Conservation (phyloP, 2,888 invertebrate species). For the Drosophila nr. fundita region DNA sequence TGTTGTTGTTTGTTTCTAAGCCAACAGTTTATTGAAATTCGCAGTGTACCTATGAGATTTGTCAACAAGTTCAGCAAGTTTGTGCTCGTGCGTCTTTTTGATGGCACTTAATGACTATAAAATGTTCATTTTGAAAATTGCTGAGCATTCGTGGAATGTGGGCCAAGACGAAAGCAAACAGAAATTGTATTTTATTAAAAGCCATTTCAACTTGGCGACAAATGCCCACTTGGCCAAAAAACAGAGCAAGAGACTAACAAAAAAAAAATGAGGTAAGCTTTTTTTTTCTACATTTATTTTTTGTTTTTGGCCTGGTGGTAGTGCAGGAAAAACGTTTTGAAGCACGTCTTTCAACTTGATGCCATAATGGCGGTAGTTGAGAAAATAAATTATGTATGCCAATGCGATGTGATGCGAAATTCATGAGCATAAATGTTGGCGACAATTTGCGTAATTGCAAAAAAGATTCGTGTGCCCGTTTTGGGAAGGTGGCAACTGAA, state of each 20-base stretch:
- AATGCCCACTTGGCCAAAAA: constrained; percentile 48
- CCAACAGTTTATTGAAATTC: constrained; percentile 72
- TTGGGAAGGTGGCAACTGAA: constrained; percentile 3
- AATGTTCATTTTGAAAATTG: constrained; percentile 53
- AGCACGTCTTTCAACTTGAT: constrained; percentile 69
- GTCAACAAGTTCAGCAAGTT: constrained; percentile 42
- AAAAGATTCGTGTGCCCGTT: constrained; percentile 6
- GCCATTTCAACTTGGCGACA: constrained; percentile 75
- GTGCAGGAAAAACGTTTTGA: constrained; percentile 35
- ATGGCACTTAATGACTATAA: constrained; percentile 69
- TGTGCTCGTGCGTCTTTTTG: constrained; percentile 37
- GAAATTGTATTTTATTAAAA: constrained; percentile 74
- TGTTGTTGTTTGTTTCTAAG: constrained; percentile 36
- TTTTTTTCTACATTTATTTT: neutral
- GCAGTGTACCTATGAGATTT: constrained; percentile 26
- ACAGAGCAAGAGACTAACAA: neutral
- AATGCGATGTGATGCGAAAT: constrained; percentile 20
- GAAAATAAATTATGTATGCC: constrained; percentile 45
- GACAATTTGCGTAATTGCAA: constrained; percentile 57
- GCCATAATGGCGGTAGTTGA: constrained; percentile 45
- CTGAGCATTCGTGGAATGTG: constrained; percentile 56
- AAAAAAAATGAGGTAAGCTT: constrained; percentile 3
- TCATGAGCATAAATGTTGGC: constrained; percentile 47
- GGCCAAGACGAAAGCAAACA: constrained; percentile 62
- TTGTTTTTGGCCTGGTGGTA: neutral